phyloP scores from a whole-genome alignment of 2,797 vertebrate genomes.

The Spondyliosoma cantharus region DNA sequence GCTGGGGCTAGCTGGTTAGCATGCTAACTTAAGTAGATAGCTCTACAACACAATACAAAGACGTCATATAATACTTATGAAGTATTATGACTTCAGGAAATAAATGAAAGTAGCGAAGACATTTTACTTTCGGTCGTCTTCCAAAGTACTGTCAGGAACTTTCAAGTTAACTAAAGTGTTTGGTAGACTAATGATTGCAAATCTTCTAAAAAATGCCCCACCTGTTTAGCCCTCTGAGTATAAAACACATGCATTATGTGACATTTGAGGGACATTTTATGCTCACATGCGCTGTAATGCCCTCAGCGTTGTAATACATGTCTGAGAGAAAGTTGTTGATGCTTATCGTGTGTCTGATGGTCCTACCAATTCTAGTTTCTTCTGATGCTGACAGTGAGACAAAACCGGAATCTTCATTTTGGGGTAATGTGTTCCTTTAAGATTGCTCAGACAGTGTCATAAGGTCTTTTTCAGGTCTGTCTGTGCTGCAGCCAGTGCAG shows the following conservation, averaged over 20 bases:
- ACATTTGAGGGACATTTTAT: not conserved
- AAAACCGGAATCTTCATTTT: constrained; percentile 34
- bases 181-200: too few relatives aligned
- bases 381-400: not conserved
- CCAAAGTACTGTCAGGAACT: not conserved
- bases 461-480: constrained; percentile 13
- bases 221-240: not conserved
- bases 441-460: not conserved
- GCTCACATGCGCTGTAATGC: not conserved
- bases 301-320: not conserved
- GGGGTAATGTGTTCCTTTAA: constrained; percentile 27
- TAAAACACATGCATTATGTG: not conserved
- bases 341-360: not conserved
- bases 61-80: too few relatives aligned
- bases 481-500: constrained; percentile 41
- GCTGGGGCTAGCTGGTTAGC: too few relatives aligned
- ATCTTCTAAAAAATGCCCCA: too few relatives aligned
- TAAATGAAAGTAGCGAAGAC: not conserved
- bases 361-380: not conserved
- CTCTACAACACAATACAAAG: too few relatives aligned
- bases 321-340: not conserved
- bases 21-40: too few relatives aligned
- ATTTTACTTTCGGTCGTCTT: not conserved
- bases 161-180: not conserved
- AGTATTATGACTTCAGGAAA: not conserved